Conservation (phyloP, 2,113 vertebrate species). For the Takifugu flavidus region DNA sequence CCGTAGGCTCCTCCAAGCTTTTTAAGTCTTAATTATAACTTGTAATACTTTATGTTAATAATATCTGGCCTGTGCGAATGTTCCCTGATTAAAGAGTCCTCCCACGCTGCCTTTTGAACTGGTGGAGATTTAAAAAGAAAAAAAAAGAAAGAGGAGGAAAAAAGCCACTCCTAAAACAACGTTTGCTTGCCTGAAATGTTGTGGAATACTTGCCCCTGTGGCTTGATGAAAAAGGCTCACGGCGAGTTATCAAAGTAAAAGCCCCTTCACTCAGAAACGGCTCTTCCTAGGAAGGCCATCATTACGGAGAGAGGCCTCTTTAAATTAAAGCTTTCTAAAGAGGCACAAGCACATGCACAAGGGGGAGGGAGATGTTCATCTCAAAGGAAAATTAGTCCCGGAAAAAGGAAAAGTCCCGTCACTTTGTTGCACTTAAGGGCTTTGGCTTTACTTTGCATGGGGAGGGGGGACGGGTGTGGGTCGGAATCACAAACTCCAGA, state of each 20-base stretch:
- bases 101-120: slow-evolving; percentile 62
- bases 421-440: neutral
- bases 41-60: slow-evolving; percentile 56
- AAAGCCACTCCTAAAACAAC: slow-evolving; percentile 25
- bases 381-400: slow-evolving; percentile 9
- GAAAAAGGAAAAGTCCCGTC: slow-evolving; percentile 6
- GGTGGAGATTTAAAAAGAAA: neutral
- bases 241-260: slow-evolving; percentile 54
- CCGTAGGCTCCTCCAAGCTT: slow-evolving; percentile 16
- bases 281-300: slow-evolving; percentile 22
- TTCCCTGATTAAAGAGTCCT: slow-evolving; percentile 49
- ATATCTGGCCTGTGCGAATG: slow-evolving; percentile 43
- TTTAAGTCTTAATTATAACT: slow-evolving; percentile 56
- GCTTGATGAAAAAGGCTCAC: slow-evolving; percentile 53
- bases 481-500: too few species aligned
- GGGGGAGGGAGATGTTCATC: neutral
- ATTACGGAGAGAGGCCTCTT: slow-evolving; percentile 31
- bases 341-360: slow-evolving; percentile 7
- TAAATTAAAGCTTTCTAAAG: slow-evolving; percentile 34
- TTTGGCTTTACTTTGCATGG: slow-evolving; percentile 7
- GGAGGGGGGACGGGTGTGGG: too few species aligned
- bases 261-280: slow-evolving; percentile 25
- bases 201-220: slow-evolving; percentile 37
- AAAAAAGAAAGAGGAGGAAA: slow-evolving; percentile 25
- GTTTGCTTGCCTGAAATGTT: slow-evolving; percentile 29